These are phyloP conservation scores for Helicoverpa armigera DNA, from an alignment of 1,140 invertebrate species.

Conservation along the genomic window DNA sequence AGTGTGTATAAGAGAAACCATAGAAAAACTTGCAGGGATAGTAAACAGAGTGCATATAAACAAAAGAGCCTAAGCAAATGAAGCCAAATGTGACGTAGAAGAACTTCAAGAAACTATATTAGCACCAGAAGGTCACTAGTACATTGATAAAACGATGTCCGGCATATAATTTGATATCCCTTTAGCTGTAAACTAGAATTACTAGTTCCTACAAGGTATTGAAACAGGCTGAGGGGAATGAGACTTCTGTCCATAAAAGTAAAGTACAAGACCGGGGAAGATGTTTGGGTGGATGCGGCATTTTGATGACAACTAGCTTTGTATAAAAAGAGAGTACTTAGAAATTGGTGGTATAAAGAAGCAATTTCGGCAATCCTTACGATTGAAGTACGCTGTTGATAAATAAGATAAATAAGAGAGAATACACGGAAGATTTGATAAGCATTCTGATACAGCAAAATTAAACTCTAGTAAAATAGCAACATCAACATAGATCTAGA, in stretches of 20 bases:
- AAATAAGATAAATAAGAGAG: too few relatives aligned
- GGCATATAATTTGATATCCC: conserved; percentile 19
- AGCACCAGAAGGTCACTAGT: background rate
- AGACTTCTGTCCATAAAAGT: conserved; percentile 22
- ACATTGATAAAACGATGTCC: conserved; percentile 15
- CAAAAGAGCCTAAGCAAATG: background rate
- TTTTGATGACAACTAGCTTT: too few relatives aligned
- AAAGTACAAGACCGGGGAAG: background rate
- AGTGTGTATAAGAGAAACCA: too few relatives aligned
- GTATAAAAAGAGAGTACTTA: too few relatives aligned
- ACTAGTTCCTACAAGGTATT: conserved; percentile 10
- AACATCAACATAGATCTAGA: too few relatives aligned
- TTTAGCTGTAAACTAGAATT: conserved; percentile 25
- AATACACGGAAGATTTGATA: too few relatives aligned
- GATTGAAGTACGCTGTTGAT: too few relatives aligned
- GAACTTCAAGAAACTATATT: background rate
- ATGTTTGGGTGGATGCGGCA: background rate
- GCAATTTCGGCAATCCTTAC: too few relatives aligned
- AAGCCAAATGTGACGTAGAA: background rate
- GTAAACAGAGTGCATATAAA: background rate
- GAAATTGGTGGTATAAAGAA: too few relatives aligned
- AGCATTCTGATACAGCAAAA: too few relatives aligned
- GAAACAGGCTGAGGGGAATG: conserved; percentile 11
- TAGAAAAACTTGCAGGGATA: too few relatives aligned
- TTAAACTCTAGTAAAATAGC: too few relatives aligned